Conservation (phyloP, 2,797 vertebrate genomes). For the Echeneis naucrates region DNA sequence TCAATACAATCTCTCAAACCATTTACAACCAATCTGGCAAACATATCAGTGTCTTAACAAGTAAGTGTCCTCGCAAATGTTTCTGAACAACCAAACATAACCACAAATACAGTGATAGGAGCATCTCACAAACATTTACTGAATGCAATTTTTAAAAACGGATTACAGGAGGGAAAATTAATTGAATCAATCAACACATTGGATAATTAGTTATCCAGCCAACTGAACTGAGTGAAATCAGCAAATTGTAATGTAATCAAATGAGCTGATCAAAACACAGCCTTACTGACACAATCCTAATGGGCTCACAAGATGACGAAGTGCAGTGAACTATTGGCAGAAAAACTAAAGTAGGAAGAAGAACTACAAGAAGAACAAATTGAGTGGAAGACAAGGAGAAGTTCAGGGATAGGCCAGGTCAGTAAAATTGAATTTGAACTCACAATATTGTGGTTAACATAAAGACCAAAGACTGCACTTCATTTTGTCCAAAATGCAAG, state of each 20-base stretch:
- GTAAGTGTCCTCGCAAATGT: not conserved
- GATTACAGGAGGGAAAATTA: conserved; percentile 25
- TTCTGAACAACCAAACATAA: conserved; percentile 1
- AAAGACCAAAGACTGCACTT: too few species aligned
- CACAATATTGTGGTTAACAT: not conserved
- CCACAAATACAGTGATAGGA: not conserved
- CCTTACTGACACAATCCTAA: conserved; percentile 37
- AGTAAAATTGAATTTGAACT: not conserved
- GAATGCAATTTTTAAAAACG: conserved; percentile 11
- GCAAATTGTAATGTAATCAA: conserved; percentile 56
- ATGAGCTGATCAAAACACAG: conserved; percentile 52
- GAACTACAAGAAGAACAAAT: conserved; percentile 8
- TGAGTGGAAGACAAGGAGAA: not conserved
- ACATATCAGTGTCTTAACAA: not conserved
- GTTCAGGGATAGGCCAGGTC: too few species aligned
- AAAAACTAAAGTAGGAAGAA: not conserved
- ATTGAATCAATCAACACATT: conserved; percentile 26
- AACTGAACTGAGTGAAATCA: conserved; percentile 45
- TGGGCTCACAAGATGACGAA: conserved; percentile 33
- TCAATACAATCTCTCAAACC: conserved; percentile 1
- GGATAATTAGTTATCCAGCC: conserved; percentile 32
- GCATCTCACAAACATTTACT: not conserved
- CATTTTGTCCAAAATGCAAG: too few species aligned
- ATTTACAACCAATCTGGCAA: not conserved
- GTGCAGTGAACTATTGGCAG: not conserved